Base-by-base conservation (phyloP, 2,888 invertebrate species). In the Leptinotarsa rubiginosa region DNA sequence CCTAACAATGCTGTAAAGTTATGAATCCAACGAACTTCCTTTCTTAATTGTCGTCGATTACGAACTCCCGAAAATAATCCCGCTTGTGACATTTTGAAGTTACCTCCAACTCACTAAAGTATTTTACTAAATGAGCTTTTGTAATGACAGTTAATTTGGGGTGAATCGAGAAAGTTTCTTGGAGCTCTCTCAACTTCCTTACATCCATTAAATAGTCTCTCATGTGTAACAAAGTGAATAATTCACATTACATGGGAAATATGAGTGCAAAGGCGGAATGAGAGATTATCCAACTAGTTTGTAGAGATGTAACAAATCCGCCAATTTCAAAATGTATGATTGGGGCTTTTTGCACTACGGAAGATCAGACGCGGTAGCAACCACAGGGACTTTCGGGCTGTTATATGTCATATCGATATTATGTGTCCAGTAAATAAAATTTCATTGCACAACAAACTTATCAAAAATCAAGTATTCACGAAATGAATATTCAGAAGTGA, bases 111-210 rank as follows among this genome's bases (percentile, higher is more conserved):
- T 73, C 73, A 77, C 73, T 68, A 65, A 76, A 78, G 78, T 77
- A 77, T 78, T 78, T 75, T 73, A 80, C 75, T 70, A 79, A 80
- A 81, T 79, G 80, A 80, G 77, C 78, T 76, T 71, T 69, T 73
- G 78, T 75, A 81, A 80, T 80, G 80, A 78, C 81, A 70, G 79
- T 79, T 79, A 80, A 80, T 81, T 80, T 75, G 78, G 77, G 78
- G 77, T 79, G 77, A 76, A 72, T 69, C 73, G 65, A 49, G 52
- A 68, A 73, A 77, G 56, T 73, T 76, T 56, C 65, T 56, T 18
- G 49, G 65, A 65, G 52, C 47, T 65, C 18, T 59, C 15, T 18
- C 62, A 72, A 75, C 71, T 75, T 56, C 59, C 73, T 69, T 69
- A 73, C 74, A 75, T 77, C 56, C 69, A 73, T 75, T 73, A 67